Evolutionary conservation across 2,888 invertebrate species (phyloP), one percentile per base, ranked within the genome.

Genomic region (Blastobasis lacticolella): DNA sequence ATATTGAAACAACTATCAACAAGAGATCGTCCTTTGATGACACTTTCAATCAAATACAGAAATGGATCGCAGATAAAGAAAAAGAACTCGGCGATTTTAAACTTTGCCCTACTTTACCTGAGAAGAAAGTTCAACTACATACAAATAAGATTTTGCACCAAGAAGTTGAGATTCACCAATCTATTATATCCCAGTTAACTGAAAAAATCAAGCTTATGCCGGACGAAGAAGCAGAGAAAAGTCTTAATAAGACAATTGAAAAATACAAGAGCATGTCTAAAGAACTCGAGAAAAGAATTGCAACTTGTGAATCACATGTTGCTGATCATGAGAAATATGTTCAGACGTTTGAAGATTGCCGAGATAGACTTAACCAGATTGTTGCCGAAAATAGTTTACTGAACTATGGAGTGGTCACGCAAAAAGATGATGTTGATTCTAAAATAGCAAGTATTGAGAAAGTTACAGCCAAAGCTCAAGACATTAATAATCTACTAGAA

Each of bases 11-110:
- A 0, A 94, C 95, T 43, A 91, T 97, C 56, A 94, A 97, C 73
- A 96, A 97, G 65, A 91, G 97, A 77, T 95, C 96, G 4, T 96
- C 97, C 1, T 96, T 98, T 74, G 97, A 97, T 73, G 97, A 97
- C 64, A 96, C 95, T 57, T 94, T 95, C 62, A 93, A 93, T 47
- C 96, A 97, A 89, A 93, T 97, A 6, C 93, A 94, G 60, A 92
- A 93, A 69, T 98, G 97, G 95, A 90, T 98, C 38, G 90, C 90
- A 51, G 96, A 96, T 0, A 94, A 94, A 71, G 90, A 91, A 48
- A 94, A 94, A 70, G 87, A 96, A 41, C 91, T 92, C 1, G 91
- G 92, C 43, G 92, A 92, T 49, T 90, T 92, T 50, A 92, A 93
- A 59, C 79, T 95, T 4, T 92, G 95, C 65, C 91, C 96, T 1